Base-by-base conservation (phyloP, 2,888 invertebrate genomes). In the Philonicus albiceps region DNA sequence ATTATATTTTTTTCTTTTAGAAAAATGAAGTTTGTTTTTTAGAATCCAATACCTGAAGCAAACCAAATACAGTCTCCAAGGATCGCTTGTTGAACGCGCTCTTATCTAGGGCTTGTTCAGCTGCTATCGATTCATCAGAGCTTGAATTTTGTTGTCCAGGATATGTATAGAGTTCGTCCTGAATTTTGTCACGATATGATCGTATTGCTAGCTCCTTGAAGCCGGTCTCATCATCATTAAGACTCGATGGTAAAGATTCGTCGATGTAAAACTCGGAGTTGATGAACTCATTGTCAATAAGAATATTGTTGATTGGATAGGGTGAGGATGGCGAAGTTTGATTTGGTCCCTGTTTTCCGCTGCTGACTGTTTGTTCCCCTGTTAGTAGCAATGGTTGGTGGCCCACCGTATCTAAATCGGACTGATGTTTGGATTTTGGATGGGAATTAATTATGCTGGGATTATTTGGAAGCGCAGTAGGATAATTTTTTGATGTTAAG, bases 241-340 rank as follows among this genome's bases (percentile, higher is more conserved):
- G 95, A 91, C 96, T 97, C 90, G 96, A 96, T 87, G 97, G 96
- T 93, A 97, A 94, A 88, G 97, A 97, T 92, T 97, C 97, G 91
- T 97, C 97, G 92, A 97, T 96, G 94, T 96, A 97, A 94, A 95
- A 96, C 92, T 97, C 96, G 80, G 96, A 96, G 91, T 95, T 95
- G 90, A 95, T 94, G 93, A 96, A 97, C 93, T 96, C 96, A 83
- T 84, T 88, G 87, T 89, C 89, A 64, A 87, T 88, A 76, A 87
- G 30, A 76, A 86, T 78, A 76, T 88, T 88, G 87, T 86, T 88
- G 86, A 85, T 84, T 83, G 84, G 76, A 78, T 75, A 64, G 40
- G 86, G 84, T 43, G 84, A 86, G 27, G 76, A 75, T 84, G 86
- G 73, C 64, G 86, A 83, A 19, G 49, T 49, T 73, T 53, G 16